These are phyloP conservation scores for Callospermophilus lateralis DNA, from an alignment of 2,113 vertebrate genomes.

Conservation along the genomic window DNA sequence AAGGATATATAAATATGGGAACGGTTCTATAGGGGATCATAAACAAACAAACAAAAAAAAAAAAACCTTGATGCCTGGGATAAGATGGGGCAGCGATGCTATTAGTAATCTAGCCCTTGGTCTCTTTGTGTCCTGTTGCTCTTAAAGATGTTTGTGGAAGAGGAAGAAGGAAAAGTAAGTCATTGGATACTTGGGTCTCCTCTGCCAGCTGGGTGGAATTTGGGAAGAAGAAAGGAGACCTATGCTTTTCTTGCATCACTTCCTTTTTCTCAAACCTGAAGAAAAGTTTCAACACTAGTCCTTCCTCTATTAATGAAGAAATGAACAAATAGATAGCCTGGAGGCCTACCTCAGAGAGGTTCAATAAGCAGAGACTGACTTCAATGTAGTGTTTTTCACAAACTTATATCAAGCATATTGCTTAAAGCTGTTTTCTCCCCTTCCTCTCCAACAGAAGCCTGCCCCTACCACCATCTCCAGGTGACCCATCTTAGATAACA, in stretches of 20 bases:
- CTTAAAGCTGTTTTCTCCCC: conserved; percentile 41
- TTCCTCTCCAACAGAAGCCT: background rate
- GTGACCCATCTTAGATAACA: conserved; percentile 36
- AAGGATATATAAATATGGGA: background rate
- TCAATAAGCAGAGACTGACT: conserved; percentile 1
- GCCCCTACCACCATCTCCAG: background rate
- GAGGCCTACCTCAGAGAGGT: background rate
- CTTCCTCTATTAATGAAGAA: background rate
- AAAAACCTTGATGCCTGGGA: background rate
- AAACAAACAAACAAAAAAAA: background rate
- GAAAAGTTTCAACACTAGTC: background rate
- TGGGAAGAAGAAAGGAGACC: background rate
- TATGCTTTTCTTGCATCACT: background rate
- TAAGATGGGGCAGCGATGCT: background rate
- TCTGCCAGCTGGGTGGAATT: background rate
- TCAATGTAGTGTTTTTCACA: conserved; percentile 10
- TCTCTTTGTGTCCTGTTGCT: background rate
- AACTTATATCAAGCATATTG: conserved; percentile 9
- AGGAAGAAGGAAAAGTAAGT: background rate
- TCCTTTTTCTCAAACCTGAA: background rate
- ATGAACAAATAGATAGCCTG: background rate
- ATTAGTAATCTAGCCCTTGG: background rate
- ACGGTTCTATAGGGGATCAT: background rate
- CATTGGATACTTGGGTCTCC: background rate
- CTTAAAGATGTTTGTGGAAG: background rate